Percentiles rank a stretch among this genome's conserved stretches.
These are phyloP conservation scores for Oscheius sp. DNA, from an alignment of 2,888 invertebrate species.

Conservation along the genomic window DNA sequence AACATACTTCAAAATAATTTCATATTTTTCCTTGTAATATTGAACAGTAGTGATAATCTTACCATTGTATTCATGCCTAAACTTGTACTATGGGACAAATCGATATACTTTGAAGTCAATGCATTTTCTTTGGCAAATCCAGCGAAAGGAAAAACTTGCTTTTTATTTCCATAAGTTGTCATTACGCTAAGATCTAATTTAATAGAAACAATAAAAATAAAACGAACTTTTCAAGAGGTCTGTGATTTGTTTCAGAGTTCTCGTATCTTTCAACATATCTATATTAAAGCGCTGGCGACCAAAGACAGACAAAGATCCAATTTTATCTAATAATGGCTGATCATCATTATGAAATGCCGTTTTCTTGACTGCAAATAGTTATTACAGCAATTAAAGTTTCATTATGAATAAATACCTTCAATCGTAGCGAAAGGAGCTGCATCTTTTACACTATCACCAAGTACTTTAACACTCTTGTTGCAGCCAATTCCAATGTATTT, in stretches of 20 bases:
- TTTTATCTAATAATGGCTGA: slow-evolving; percentile 20
- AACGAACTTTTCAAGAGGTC: not conserved
- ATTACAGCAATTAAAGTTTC: not conserved
- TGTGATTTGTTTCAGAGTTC: not conserved
- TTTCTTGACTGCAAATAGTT: slow-evolving; percentile 16
- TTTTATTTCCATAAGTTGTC: not conserved
- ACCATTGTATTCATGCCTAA: slow-evolving; percentile 11
- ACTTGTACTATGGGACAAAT: not conserved
- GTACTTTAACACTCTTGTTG: slow-evolving; percentile 18
- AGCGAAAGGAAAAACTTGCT: slow-evolving; percentile 4
- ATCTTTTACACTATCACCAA: not conserved
- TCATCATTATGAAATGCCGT: slow-evolving; percentile 25
- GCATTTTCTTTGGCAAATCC: not conserved
- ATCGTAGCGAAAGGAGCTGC: not conserved
- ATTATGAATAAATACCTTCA: not conserved
- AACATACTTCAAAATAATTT: slow-evolving; percentile 36
- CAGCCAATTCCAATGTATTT: slow-evolving; percentile 25
- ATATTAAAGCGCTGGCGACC: not conserved
- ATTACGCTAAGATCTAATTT: not conserved
- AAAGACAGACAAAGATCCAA: not conserved
- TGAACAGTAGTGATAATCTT: slow-evolving; percentile 22
- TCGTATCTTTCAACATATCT: not conserved
- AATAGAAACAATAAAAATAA: too few relatives aligned
- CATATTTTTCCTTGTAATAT: slow-evolving; percentile 41
- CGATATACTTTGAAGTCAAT: not conserved